These are phyloP conservation scores for Mythimna ferrago DNA, from an alignment of 2,888 invertebrate genomes.

Conservation along the genomic window DNA sequence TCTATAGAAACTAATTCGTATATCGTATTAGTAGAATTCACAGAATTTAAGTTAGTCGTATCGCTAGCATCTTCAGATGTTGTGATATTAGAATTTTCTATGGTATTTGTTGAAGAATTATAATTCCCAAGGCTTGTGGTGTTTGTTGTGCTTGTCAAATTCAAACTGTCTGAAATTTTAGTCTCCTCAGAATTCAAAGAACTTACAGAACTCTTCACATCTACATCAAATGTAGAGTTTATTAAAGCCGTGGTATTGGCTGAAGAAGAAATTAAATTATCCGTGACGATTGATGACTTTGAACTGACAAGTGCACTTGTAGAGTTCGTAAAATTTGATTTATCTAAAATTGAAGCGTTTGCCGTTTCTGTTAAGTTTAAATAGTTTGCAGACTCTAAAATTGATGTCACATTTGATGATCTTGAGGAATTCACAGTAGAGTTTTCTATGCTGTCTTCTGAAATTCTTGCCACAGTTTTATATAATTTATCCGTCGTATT, in stretches of 20 bases:
- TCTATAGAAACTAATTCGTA: slow-evolving; percentile 10
- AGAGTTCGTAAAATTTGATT: slow-evolving; percentile 22
- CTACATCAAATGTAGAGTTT: slow-evolving; percentile 33
- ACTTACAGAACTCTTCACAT: slow-evolving; percentile 19
- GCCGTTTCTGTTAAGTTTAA: slow-evolving; percentile 37
- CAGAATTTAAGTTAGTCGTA: slow-evolving; percentile 2
- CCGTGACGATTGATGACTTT: slow-evolving; percentile 15
- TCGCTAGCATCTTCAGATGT: slow-evolving; percentile 21
- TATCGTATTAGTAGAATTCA: slow-evolving; percentile 16
- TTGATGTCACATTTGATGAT: slow-evolving; percentile 20
- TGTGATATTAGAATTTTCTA: slow-evolving; percentile 16
- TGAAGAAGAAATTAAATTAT: slow-evolving; percentile 25
- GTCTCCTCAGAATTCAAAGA: slow-evolving; percentile 16
- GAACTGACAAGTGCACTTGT: slow-evolving; percentile 23
- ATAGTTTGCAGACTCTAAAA: slow-evolving; percentile 5
- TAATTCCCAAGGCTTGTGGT: slow-evolving; percentile 4
- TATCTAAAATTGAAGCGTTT: slow-evolving; percentile 27
- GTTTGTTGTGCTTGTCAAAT: slow-evolving; percentile 33
- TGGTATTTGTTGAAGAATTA: slow-evolving; percentile 18
- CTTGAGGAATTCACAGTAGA: slow-evolving; percentile 30
- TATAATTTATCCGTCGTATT: slow-evolving; percentile 33
- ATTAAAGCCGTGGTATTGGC: slow-evolving; percentile 16
- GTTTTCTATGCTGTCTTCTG: slow-evolving; percentile 24
- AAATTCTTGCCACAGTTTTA: slow-evolving; percentile 3
- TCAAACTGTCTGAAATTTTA: slow-evolving; percentile 33